Conservation (phyloP, 2,888 invertebrate species). For the Opisthograptis luteolata region DNA sequence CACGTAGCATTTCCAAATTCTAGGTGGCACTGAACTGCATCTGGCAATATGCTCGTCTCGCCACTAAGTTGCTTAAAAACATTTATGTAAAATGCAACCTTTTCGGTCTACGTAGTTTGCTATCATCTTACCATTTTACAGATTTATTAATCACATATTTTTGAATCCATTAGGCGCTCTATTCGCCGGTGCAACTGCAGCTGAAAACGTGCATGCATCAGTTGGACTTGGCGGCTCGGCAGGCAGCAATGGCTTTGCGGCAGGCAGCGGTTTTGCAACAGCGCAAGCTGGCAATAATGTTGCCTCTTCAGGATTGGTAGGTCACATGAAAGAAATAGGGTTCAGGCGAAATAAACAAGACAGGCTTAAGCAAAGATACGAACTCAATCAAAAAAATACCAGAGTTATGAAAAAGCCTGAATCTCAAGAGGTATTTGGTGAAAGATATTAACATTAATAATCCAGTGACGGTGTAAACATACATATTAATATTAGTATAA, state of each 20-base stretch:
- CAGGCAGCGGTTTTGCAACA: slow-evolving; percentile 27
- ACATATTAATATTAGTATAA: not conserved
- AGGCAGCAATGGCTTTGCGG: slow-evolving; percentile 55
- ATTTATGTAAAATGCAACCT: too few relatives aligned
- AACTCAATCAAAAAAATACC: slow-evolving; percentile 3
- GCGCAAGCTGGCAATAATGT: slow-evolving; percentile 67
- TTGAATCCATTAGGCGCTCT: slow-evolving; percentile 68
- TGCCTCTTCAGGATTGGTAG: slow-evolving; percentile 68
- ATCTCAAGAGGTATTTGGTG: not conserved
- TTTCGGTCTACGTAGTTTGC: too few relatives aligned
- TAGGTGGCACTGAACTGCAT: too few relatives aligned
- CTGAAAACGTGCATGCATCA: slow-evolving; percentile 78
- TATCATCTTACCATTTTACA: too few relatives aligned
- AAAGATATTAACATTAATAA: slow-evolving; percentile 1
- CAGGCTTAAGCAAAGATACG: not conserved
- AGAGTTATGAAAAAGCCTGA: not conserved
- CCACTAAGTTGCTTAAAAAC: too few relatives aligned
- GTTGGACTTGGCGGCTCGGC: slow-evolving; percentile 78
- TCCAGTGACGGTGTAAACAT: not conserved
- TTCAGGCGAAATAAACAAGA: slow-evolving; percentile 19
- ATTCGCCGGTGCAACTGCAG: slow-evolving; percentile 85
- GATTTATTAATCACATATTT: too few relatives aligned
- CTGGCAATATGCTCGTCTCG: too few relatives aligned
- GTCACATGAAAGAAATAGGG: slow-evolving; percentile 50
- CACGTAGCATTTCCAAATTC: too few relatives aligned